phyloP scores from a whole-genome alignment of 2,888 invertebrate genomes.

The Apamea crenata region DNA sequence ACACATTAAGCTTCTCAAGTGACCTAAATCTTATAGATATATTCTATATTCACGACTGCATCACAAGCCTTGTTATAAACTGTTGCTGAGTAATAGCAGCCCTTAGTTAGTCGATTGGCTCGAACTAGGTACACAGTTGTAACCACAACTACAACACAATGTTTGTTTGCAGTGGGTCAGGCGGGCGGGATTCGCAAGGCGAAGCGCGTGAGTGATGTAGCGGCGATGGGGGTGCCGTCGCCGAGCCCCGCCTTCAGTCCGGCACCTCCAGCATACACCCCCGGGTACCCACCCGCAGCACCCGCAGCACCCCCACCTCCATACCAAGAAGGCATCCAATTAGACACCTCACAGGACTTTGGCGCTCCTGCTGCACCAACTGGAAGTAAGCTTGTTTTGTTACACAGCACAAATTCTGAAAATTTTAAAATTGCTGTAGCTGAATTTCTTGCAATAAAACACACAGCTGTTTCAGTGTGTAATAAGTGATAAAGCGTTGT shows the following conservation, averaged over 20 bases:
- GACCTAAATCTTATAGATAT: slow-evolving; percentile 3
- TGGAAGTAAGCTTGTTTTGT: slow-evolving; percentile 73
- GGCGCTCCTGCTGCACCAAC: slow-evolving; percentile 70
- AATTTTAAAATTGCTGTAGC: no score
- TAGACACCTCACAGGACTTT: slow-evolving; percentile 81
- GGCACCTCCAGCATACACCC: slow-evolving; percentile 72
- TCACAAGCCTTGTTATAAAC: slow-evolving; percentile 5
- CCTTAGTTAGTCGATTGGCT: not conserved
- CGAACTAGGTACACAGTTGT: not conserved
- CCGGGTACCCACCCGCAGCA: slow-evolving; percentile 76
- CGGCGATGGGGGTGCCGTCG: slow-evolving; percentile 91
- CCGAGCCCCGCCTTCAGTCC: slow-evolving; percentile 80
- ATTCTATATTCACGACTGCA: not conserved
- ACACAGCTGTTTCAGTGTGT: not conserved
- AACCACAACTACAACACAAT: no score
- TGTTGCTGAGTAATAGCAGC: slow-evolving; percentile 19
- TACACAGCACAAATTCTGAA: not conserved
- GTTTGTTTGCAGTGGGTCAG: slow-evolving; percentile 77
- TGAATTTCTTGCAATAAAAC: not conserved
- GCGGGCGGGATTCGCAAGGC: slow-evolving; percentile 89
- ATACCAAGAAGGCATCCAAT: slow-evolving; percentile 84
- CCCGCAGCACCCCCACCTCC: slow-evolving; percentile 79
- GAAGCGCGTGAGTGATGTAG: slow-evolving; percentile 93
- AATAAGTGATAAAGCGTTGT: no score
- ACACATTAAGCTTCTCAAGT: not conserved